Percentiles rank a stretch among this genome's conserved stretches.
These are phyloP conservation scores for Hirtodrosophila histrioides DNA, from an alignment of 2,888 invertebrate species.

Conservation along the genomic window DNA sequence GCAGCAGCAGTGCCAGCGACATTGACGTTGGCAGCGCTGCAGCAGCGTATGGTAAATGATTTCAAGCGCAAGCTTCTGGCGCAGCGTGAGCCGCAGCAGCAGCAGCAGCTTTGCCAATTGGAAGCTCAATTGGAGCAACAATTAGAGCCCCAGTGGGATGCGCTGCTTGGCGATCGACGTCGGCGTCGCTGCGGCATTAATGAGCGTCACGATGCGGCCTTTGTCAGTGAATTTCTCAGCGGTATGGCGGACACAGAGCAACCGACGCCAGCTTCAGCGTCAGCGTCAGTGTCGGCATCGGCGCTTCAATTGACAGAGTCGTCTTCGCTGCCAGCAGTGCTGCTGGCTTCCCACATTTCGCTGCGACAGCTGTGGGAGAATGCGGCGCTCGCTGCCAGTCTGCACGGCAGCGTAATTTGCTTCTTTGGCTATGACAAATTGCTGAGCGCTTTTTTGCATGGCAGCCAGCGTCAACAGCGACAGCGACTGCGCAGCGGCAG, in stretches of 20 bases:
- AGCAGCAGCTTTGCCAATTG: slow-evolving; percentile 12
- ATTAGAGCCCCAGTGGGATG: slow-evolving; percentile 8
- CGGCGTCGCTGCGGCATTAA: slow-evolving; percentile 76
- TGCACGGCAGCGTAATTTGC: slow-evolving; percentile 59
- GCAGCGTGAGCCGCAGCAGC: slow-evolving; percentile 57
- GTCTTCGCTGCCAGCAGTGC: slow-evolving; percentile 5
- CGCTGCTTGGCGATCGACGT: slow-evolving; percentile 14
- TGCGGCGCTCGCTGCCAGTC: slow-evolving; percentile 50
- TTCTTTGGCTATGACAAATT: slow-evolving; percentile 60
- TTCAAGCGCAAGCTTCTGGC: slow-evolving; percentile 81
- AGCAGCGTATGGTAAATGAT: slow-evolving; percentile 73
- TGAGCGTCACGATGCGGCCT: slow-evolving; percentile 75
- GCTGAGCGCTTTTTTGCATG: slow-evolving; percentile 44
- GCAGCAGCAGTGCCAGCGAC: neutral
- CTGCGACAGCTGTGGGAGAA: slow-evolving; percentile 47
- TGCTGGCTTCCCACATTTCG: slow-evolving; percentile 28
- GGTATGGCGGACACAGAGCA: slow-evolving; percentile 25
- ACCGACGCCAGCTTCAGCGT: neutral
- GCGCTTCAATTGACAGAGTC: neutral
- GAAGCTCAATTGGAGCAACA: slow-evolving; percentile 20
- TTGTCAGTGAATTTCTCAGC: slow-evolving; percentile 80
- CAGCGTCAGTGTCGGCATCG: neutral
- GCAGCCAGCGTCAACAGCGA: slow-evolving; percentile 32
- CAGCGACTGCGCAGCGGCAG: slow-evolving; percentile 39
- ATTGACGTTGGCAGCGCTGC: slow-evolving; percentile 15